phyloP scores from a whole-genome alignment of 1,140 invertebrate genomes.

The Apis laboriosa region DNA sequence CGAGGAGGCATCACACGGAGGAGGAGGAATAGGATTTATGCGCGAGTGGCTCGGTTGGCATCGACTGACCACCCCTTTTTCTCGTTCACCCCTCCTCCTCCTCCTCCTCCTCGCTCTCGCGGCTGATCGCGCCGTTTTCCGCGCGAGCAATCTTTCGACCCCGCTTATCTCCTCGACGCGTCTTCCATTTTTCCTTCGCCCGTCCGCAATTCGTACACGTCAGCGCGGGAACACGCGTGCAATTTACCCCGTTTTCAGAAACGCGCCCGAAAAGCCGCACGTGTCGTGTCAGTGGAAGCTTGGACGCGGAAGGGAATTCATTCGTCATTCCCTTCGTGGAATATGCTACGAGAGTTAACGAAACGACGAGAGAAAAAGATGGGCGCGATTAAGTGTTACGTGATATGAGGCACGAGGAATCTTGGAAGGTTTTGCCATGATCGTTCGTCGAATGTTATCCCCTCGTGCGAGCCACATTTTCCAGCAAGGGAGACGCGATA shows the following conservation, averaged over 20 bases:
- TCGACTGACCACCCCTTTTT: constrained; percentile 35
- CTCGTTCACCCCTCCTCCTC: constrained; percentile 6
- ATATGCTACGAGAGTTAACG: background rate
- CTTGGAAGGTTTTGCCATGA: background rate
- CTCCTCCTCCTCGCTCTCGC: background rate
- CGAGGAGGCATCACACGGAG: background rate
- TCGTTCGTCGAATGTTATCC: background rate
- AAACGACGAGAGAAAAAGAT: too few species aligned
- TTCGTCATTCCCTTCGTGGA: constrained; percentile 1
- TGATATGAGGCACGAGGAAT: background rate
- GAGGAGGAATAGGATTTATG: constrained; percentile 29
- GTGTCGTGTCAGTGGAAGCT: background rate
- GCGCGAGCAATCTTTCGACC: background rate
- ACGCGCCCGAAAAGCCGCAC: background rate
- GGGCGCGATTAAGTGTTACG: too few species aligned
- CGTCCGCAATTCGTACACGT: constrained; percentile 38
- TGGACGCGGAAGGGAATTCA: constrained; percentile 32
- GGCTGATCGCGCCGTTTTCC: background rate
- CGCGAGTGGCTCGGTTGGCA: background rate
- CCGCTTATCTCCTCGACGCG: background rate
- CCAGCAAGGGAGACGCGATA: background rate
- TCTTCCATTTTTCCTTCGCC: constrained; percentile 9
- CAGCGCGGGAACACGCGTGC: constrained; percentile 12
- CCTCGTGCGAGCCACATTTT: constrained; percentile 20
- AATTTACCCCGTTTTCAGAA: constrained; percentile 40